Percentiles rank a stretch among this genome's conserved stretches.
phyloP scores from a whole-genome alignment of 2,797 vertebrate species.

The Rhyacichthys aspro region DNA sequence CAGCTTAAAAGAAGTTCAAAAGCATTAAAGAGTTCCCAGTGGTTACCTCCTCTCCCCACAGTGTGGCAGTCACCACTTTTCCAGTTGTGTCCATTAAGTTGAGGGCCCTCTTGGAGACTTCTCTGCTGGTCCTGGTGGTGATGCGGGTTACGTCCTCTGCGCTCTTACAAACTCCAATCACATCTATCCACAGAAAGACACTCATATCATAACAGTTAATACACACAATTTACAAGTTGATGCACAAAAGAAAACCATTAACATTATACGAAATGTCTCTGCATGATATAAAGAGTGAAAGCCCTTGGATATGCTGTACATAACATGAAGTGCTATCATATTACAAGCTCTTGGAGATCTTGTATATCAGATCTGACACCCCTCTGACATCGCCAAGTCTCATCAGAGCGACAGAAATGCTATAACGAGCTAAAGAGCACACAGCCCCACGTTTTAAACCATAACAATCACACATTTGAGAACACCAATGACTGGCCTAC shows the following conservation, averaged over 20 bases:
- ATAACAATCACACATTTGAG: slow-evolving; percentile 51
- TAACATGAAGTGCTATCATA: slow-evolving; percentile 31
- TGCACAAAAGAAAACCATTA: no score
- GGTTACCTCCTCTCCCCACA: slow-evolving; percentile 92
- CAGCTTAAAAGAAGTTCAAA: neutral
- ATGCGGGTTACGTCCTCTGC: slow-evolving; percentile 85
- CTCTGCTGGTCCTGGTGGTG: slow-evolving; percentile 84
- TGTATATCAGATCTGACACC: slow-evolving; percentile 30
- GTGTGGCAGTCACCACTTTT: slow-evolving; percentile 84
- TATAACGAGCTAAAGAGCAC: slow-evolving; percentile 41
- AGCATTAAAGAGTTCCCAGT: slow-evolving; percentile 25
- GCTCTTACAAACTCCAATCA: slow-evolving; percentile 91
- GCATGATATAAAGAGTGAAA: slow-evolving; percentile 24
- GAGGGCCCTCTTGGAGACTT: slow-evolving; percentile 89
- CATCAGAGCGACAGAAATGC: slow-evolving; percentile 44
- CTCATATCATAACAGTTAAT: neutral
- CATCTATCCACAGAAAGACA: slow-evolving; percentile 72
- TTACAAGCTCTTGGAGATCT: slow-evolving; percentile 29
- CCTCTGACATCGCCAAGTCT: slow-evolving; percentile 37
- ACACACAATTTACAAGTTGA: neutral
- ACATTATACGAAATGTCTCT: no score
- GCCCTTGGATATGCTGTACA: slow-evolving; percentile 13
- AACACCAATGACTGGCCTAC: neutral
- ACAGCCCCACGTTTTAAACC: slow-evolving; percentile 37
- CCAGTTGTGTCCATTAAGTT: slow-evolving; percentile 87